phyloP scores from a whole-genome alignment of 2,113 vertebrate genomes.

The Phrynocephalus versicolor region DNA sequence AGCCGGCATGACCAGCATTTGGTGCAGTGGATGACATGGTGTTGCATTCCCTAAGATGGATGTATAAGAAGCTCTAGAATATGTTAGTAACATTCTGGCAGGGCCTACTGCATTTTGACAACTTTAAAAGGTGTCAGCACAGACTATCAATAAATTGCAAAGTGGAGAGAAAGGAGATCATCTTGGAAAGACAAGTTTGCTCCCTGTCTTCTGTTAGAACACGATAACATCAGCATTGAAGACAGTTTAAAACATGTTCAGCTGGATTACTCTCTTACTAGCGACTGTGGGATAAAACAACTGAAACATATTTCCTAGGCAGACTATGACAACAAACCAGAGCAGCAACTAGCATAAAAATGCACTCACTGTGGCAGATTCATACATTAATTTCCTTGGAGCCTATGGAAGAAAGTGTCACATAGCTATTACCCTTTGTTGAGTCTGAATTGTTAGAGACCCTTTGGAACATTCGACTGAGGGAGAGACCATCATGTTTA shows the following conservation, averaged over 20 bases:
- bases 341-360: background rate
- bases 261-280: background rate
- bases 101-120: constrained; percentile 67
- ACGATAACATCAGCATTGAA: background rate
- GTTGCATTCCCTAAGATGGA: constrained; percentile 62
- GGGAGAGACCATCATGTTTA: background rate
- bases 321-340: background rate
- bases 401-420: background rate
- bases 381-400: background rate
- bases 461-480: background rate
- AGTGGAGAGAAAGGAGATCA: constrained; percentile 34
- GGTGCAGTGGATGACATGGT: constrained; percentile 67
- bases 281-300: background rate
- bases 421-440: background rate
- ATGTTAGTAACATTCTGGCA: constrained; percentile 67
- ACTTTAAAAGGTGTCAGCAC: constrained; percentile 55
- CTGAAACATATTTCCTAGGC: background rate
- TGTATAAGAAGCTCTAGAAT: constrained; percentile 66
- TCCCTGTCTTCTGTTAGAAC: background rate
- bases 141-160: constrained; percentile 42
- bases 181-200: constrained; percentile 40
- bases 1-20: constrained; percentile 65
- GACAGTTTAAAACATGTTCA: background rate
- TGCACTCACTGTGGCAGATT: background rate
- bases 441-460: background rate